These are phyloP conservation scores for Caenorhabditis macrosperma DNA, from an alignment of 2,888 invertebrate genomes.

Conservation along the genomic window DNA sequence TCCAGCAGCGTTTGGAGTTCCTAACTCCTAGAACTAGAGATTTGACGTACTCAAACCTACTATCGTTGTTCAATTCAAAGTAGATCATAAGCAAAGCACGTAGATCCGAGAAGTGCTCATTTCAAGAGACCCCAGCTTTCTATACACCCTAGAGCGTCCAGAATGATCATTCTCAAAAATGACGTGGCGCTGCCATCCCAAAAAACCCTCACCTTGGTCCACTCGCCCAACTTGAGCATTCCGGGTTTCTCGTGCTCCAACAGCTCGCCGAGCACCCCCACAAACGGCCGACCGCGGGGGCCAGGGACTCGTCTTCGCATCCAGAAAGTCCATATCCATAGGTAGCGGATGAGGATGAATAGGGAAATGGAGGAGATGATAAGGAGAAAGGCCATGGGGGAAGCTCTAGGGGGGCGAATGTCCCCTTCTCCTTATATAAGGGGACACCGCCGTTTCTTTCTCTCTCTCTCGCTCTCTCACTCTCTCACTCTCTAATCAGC, in stretches of 20 bases:
- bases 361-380: not conserved
- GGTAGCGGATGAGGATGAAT: not conserved
- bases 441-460: constrained; percentile 7
- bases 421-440: constrained; percentile 17
- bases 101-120: no score
- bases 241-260: constrained; percentile 33
- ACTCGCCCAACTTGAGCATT: constrained; percentile 27
- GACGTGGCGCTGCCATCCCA: no score
- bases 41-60: no score
- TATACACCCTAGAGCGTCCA: no score
- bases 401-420: not conserved
- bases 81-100: no score
- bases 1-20: no score
- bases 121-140: no score
- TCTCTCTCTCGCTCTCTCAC: not conserved
- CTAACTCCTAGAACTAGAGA: no score
- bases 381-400: constrained; percentile 6
- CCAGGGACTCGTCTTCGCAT: constrained; percentile 31
- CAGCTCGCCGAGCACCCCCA: constrained; percentile 25
- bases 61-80: no score
- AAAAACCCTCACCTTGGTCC: constrained; percentile 31
- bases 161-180: no score
- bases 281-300: constrained; percentile 22
- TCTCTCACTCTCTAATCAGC: constrained; percentile 6
- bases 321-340: constrained; percentile 48